phyloP scores from a whole-genome alignment of 2,888 invertebrate genomes.

The Blastobasis lacticolella region DNA sequence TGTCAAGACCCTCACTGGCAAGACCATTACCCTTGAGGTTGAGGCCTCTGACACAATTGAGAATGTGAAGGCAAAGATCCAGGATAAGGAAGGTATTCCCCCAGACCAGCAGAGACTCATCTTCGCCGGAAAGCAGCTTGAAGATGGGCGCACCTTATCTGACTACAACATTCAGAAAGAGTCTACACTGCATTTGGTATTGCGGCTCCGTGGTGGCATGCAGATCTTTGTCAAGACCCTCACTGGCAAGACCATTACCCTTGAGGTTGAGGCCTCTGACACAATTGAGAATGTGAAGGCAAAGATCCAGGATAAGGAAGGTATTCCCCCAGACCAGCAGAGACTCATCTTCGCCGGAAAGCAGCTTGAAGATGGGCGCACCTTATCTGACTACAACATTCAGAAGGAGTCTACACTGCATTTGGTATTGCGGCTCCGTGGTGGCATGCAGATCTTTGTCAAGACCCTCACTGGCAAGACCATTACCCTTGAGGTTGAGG shows the following conservation, averaged over 20 bases:
- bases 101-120: slow-evolving; percentile 53
- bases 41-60: slow-evolving; percentile 55
- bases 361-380: slow-evolving; percentile 54
- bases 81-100: slow-evolving; percentile 52
- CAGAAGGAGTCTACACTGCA: slow-evolving; percentile 56
- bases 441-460: slow-evolving; percentile 52
- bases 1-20: slow-evolving; percentile 46
- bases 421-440: slow-evolving; percentile 46
- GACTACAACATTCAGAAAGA: slow-evolving; percentile 53
- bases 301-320: slow-evolving; percentile 50
- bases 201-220: slow-evolving; percentile 52
- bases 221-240: slow-evolving; percentile 53
- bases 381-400: slow-evolving; percentile 52
- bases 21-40: slow-evolving; percentile 45
- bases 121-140: slow-evolving; percentile 47
- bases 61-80: slow-evolving; percentile 56
- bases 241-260: slow-evolving; percentile 46
- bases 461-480: slow-evolving; percentile 49
- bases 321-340: slow-evolving; percentile 51
- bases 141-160: slow-evolving; percentile 45
- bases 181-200: slow-evolving; percentile 39
- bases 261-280: slow-evolving; percentile 45
- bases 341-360: slow-evolving; percentile 49
- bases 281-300: slow-evolving; percentile 55
- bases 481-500: slow-evolving; percentile 43